These are phyloP conservation scores for Syngnathoides biaculeatus DNA, from an alignment of 2,113 vertebrate genomes.

Conservation along the genomic window DNA sequence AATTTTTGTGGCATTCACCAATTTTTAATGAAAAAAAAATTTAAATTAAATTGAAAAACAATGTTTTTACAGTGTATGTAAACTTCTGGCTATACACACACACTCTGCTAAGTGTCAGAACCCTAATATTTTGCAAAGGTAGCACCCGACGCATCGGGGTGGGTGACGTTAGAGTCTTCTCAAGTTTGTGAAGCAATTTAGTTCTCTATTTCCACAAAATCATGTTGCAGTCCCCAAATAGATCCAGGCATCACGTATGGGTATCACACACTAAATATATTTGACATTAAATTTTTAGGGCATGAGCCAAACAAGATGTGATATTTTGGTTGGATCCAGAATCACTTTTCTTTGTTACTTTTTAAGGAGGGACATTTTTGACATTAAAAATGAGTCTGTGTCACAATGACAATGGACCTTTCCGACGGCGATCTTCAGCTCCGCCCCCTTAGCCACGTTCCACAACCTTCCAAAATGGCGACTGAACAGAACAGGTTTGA, in stretches of 20 bases:
- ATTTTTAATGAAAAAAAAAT: too few relatives aligned
- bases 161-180: constrained; percentile 38
- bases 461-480: too few relatives aligned
- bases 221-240: constrained; percentile 43
- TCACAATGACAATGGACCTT: not conserved
- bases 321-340: not conserved
- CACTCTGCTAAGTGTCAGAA: constrained; percentile 51
- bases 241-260: not conserved
- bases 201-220: constrained; percentile 23
- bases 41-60: too few relatives aligned
- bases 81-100: too few relatives aligned
- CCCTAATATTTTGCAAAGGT: constrained; percentile 53
- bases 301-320: not conserved
- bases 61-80: too few relatives aligned
- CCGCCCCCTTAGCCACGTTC: too few relatives aligned
- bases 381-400: too few relatives aligned
- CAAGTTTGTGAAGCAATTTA: constrained; percentile 8
- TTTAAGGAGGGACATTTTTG: not conserved
- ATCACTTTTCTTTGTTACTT: not conserved
- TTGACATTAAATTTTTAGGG: not conserved
- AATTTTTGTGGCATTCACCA: too few relatives aligned
- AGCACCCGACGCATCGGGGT: constrained; percentile 39
- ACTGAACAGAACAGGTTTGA: too few relatives aligned
- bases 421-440: too few relatives aligned
- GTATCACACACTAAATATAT: not conserved